phyloP scores from a whole-genome alignment of 2,113 vertebrate genomes.

The Catharus minimus region DNA sequence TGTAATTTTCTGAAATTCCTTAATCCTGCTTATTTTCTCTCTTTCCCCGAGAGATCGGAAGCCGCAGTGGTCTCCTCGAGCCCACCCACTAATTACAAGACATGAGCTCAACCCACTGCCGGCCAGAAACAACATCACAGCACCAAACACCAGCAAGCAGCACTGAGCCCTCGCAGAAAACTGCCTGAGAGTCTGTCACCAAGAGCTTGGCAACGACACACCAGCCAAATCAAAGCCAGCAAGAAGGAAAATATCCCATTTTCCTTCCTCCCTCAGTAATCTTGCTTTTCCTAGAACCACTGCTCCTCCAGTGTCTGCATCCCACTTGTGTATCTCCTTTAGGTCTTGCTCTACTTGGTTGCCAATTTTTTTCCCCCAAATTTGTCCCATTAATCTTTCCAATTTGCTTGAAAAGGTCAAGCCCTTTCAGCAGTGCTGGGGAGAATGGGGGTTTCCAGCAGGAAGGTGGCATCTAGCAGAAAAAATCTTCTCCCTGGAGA shows the following conservation, averaged over 20 bases:
- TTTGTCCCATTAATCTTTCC: not conserved
- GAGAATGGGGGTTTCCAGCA: not conserved
- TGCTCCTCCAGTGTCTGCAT: not conserved
- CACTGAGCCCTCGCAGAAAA: not conserved
- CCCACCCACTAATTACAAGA: conserved; percentile 62
- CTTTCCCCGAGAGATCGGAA: conserved; percentile 55
- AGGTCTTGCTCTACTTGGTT: not conserved
- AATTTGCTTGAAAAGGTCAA: not conserved
- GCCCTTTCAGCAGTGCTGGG: not conserved
- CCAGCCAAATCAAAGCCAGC: not conserved
- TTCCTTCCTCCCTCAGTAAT: not conserved
- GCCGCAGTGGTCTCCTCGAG: conserved; percentile 35
- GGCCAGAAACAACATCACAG: conserved; percentile 49
- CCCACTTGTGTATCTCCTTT: not conserved
- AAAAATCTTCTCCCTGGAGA: not conserved
- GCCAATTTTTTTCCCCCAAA: not conserved
- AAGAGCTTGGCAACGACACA: not conserved
- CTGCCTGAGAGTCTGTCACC: not conserved
- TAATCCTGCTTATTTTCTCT: conserved; percentile 67
- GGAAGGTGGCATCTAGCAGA: not conserved
- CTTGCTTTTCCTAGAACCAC: not conserved
- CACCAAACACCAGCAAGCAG: conserved; percentile 2
- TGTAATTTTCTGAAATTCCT: conserved; percentile 62
- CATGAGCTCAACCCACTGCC: conserved; percentile 37
- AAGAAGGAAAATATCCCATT: not conserved